Evolutionary conservation across 2,888 invertebrate genomes (phyloP).

Genomic region (Parapristionchus giblindavisi): DNA sequence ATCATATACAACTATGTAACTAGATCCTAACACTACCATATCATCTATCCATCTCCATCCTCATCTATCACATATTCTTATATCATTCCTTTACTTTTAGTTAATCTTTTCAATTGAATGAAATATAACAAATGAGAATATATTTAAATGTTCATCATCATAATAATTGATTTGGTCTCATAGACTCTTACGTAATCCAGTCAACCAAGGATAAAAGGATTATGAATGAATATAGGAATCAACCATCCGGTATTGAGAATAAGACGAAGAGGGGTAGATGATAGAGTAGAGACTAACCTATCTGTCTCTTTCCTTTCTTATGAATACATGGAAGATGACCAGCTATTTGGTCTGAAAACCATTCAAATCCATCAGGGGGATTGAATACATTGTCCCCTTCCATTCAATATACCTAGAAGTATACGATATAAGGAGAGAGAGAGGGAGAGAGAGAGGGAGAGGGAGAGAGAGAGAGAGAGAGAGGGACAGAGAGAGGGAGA

Average conservation of each 20-base stretch:
- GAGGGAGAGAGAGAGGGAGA: constrained; percentile 5
- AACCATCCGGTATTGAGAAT: constrained; percentile 8
- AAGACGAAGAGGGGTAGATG: no score
- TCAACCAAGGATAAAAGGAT: constrained; percentile 36
- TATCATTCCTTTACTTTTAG: neutral
- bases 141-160: no score
- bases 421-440: no score
- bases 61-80: constrained; percentile 14
- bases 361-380: constrained; percentile 56
- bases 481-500: no score
- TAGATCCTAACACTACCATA: neutral
- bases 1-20: neutral
- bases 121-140: no score
- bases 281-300: constrained; percentile 52
- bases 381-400: constrained; percentile 8
- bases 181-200: no score
- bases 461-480: neutral
- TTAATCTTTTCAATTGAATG: no score
- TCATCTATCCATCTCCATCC: neutral
- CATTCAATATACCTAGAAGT: no score
- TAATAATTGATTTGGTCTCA: no score
- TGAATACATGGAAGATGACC: constrained; percentile 68
- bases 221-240: constrained; percentile 10
- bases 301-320: constrained; percentile 66
- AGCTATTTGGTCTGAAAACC: constrained; percentile 65